Percentiles rank a stretch among this genome's conserved stretches.
Conservation (phyloP, 2,888 invertebrate species). For the Pardosa pseudoannulata region DNA sequence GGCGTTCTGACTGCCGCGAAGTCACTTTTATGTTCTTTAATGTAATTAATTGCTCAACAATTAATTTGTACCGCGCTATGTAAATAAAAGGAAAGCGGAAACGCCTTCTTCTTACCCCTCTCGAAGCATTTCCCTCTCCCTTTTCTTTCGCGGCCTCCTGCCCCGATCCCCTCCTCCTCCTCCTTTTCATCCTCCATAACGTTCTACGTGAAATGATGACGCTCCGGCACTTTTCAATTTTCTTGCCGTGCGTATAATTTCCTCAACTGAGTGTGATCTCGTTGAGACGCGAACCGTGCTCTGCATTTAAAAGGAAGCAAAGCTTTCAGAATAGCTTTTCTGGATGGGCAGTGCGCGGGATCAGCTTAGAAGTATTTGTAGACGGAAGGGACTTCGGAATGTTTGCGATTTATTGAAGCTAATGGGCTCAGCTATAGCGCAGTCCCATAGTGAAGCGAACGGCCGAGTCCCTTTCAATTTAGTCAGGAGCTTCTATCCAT, state of each 20-base stretch:
- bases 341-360: no score
- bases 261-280: background rate
- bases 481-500: no score
- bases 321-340: no score
- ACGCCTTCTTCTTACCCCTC: background rate
- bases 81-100: background rate
- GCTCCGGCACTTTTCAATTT: conserved; percentile 6
- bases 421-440: no score
- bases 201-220: background rate
- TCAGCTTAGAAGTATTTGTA: no score
- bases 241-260: background rate
- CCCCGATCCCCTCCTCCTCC: background rate
- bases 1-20: no score
- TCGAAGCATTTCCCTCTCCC: background rate
- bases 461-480: no score
- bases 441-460: no score
- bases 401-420: no score
- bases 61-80: background rate
- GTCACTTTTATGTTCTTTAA: no score
- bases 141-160: background rate
- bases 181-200: background rate
- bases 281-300: background rate
- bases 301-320: background rate
- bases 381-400: no score
- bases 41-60: background rate